These are phyloP conservation scores for Dasypus novemcinctus DNA, from an alignment of 2,113 vertebrate species.

Conservation along the genomic window DNA sequence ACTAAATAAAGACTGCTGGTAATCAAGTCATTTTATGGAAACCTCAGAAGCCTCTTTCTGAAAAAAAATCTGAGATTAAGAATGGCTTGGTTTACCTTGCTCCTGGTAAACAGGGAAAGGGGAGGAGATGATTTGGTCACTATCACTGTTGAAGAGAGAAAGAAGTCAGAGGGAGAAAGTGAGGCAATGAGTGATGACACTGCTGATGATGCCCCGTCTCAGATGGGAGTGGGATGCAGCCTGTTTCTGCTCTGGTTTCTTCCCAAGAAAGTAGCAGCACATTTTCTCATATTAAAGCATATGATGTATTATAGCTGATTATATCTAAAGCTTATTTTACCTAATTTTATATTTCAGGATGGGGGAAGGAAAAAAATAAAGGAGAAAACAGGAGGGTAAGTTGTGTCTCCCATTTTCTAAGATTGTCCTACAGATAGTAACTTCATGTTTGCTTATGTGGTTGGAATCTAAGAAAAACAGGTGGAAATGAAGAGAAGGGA, in stretches of 20 bases:
- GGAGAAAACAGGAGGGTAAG: neutral
- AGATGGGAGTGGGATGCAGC: neutral
- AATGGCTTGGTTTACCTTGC: neutral
- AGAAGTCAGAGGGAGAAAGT: neutral
- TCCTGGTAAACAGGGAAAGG: neutral
- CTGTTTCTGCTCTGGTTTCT: neutral
- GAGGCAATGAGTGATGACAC: neutral
- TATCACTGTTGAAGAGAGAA: neutral
- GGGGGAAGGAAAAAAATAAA: neutral
- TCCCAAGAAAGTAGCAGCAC: neutral
- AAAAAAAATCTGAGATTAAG: neutral
- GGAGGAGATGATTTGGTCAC: neutral
- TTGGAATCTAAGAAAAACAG: slow-evolving; percentile 5
- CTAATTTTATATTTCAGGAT: neutral
- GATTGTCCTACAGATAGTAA: neutral
- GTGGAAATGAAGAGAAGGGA: neutral
- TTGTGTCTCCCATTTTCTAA: neutral
- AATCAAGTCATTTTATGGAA: slow-evolving; percentile 27
- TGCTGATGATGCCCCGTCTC: neutral
- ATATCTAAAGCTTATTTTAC: neutral
- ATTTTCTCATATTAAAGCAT: neutral
- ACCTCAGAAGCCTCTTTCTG: slow-evolving; percentile 27
- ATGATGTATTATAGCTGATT: neutral
- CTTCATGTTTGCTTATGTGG: neutral
- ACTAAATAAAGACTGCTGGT: neutral